These are phyloP conservation scores for Biston betularia DNA, from an alignment of 2,888 invertebrate species.

Conservation along the genomic window DNA sequence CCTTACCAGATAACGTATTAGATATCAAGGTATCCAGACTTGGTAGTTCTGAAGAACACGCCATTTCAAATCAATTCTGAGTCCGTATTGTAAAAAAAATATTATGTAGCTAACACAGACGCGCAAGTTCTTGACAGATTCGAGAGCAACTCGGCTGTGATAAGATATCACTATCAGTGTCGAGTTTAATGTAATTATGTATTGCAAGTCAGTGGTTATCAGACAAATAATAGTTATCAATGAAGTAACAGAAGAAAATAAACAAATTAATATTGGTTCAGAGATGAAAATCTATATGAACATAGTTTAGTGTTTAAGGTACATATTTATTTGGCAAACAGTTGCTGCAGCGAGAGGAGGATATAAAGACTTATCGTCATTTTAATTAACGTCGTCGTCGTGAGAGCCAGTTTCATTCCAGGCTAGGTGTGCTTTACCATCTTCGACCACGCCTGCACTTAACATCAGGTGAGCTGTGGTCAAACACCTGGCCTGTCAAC, in stretches of 20 bases:
- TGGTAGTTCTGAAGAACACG: slow-evolving; percentile 11
- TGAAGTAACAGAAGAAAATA: slow-evolving; percentile 5
- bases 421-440: no score
- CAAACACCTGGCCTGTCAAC: no score
- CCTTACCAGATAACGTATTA: slow-evolving; percentile 61
- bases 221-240: slow-evolving; percentile 12
- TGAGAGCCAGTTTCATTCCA: no score
- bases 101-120: not conserved
- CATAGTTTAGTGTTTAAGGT: no score
- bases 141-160: slow-evolving; percentile 12
- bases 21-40: slow-evolving; percentile 11
- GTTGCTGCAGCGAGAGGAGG: no score
- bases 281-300: not conserved
- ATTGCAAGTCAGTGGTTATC: slow-evolving; percentile 10
- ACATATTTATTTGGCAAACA: no score
- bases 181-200: slow-evolving; percentile 7
- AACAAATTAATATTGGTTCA: not conserved
- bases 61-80: slow-evolving; percentile 4
- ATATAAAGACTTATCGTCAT: no score
- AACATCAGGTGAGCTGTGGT: no score
- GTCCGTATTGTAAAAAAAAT: not conserved
- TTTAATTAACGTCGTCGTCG: no score
- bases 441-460: no score
- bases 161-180: slow-evolving; percentile 19
- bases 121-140: slow-evolving; percentile 5